Base-by-base conservation (phyloP, 2,888 invertebrate species). In the Alentia gelatinosa region DNA sequence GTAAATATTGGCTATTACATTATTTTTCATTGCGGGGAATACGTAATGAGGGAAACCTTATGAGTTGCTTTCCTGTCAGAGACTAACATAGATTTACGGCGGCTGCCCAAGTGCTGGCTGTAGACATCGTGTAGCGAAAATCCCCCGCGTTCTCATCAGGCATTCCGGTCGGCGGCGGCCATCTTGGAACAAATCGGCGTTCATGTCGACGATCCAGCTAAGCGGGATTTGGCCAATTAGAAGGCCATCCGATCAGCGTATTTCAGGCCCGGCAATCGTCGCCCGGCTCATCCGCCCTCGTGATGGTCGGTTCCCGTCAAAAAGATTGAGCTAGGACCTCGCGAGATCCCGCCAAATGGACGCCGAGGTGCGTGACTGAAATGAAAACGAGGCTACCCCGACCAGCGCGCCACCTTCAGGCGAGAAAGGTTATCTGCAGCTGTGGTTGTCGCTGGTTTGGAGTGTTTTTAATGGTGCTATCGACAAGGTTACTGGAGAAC, bases 191-290 rank as follows among this genome's bases (percentile, higher is more conserved):
- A 83, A 83, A 83, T 83, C 23, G 83, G 4, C 39, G 37, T 40
- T 83, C 40, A 23, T 83, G 83, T 83, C n/a, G 39, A 3, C 37
- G 37, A 83, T 83, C 83, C 40, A 1, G 39, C 83, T 83, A 83
- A 83, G 83, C 83, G 12, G 83, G 39, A 83, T 83, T 83, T 83
- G 40, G 37, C 83, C 83, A 83, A 83, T 83, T 83, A 83, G 83
- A 83, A 83, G n/a, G 33, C 40, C 83, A 83, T 83, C 40, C 39
- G 83, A 83, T 83, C 39, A 83, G 1, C 35, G 39, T 83, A 5
- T 83, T 83, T 35, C 37, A 7, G 37, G 3, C 23, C 26, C 7
- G 30, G 9, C 83, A 30, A 3, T 35, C 83, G 26, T 83, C 30
- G 1, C 37, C 7, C 37, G 83, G 83, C 83, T 83, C 83, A 83